Evolutionary conservation across 1,140 invertebrate species (phyloP).

Genomic region (Drosophila suzukii): DNA sequence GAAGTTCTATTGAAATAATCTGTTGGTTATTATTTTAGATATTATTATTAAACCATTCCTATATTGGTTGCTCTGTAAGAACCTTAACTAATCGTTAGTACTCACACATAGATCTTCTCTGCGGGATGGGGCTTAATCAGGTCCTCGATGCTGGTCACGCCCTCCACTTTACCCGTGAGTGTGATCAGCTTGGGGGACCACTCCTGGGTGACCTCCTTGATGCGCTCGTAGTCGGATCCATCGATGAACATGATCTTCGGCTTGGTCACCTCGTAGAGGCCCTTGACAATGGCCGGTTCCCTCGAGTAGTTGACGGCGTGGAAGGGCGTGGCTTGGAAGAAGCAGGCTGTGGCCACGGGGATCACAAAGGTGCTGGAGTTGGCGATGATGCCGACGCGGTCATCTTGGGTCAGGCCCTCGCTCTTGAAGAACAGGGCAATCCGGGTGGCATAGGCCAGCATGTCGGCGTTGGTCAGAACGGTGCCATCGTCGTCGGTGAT

Average conservation of each 20-base stretch:
- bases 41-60: too few relatives aligned
- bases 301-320: conserved; percentile 58
- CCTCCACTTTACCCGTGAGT: conserved; percentile 50
- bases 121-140: conserved; percentile 36
- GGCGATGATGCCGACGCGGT: conserved; percentile 56
- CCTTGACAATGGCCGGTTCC: conserved; percentile 40
- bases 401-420: conserved; percentile 50
- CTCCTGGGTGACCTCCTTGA: conserved; percentile 48
- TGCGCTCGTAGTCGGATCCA: conserved; percentile 49
- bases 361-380: conserved; percentile 48
- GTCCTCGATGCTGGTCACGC: conserved; percentile 46
- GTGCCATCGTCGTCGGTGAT: conserved; percentile 52
- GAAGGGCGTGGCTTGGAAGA: conserved; percentile 60
- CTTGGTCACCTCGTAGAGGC: conserved; percentile 52
- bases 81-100: too few relatives aligned
- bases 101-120: conserved; percentile 52
- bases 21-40: too few relatives aligned
- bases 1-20: too few relatives aligned
- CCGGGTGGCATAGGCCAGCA: conserved; percentile 38
- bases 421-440: conserved; percentile 51
- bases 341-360: conserved; percentile 49
- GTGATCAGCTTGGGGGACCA: conserved; percentile 54
- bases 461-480: conserved; percentile 47
- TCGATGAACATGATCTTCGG: conserved; percentile 77
- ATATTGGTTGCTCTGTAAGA: too few relatives aligned